These are phyloP conservation scores for Tribolium castaneum DNA, from an alignment of 1,140 invertebrate species.

Conservation along the genomic window DNA sequence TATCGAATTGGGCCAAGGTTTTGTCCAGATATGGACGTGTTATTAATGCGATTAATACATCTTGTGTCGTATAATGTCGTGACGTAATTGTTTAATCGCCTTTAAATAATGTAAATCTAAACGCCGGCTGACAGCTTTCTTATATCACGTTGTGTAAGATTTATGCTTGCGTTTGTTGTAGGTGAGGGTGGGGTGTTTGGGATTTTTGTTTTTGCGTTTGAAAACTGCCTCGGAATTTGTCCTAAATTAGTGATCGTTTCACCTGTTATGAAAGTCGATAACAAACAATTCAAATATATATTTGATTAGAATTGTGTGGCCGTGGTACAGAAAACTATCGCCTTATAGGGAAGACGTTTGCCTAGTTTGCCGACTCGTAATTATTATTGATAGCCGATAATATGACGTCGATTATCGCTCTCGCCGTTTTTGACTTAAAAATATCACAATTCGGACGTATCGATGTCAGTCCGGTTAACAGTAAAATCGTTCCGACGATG, in stretches of 20 bases:
- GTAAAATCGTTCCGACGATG: not conserved
- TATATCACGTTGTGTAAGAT: slow-evolving; percentile 31
- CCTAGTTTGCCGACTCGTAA: slow-evolving; percentile 54
- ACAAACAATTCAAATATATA: slow-evolving; percentile 50
- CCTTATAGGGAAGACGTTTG: slow-evolving; percentile 58
- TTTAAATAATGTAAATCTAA: slow-evolving; percentile 36
- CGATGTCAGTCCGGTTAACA: slow-evolving; percentile 18
- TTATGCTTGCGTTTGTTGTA: slow-evolving; percentile 7
- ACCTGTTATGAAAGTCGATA: slow-evolving; percentile 51
- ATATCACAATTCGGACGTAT: slow-evolving; percentile 17
- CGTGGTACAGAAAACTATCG: slow-evolving; percentile 54
- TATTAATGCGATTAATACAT: slow-evolving; percentile 34
- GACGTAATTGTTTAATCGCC: slow-evolving; percentile 34
- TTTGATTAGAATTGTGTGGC: slow-evolving; percentile 55
- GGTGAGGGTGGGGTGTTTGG: not conserved
- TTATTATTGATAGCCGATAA: slow-evolving; percentile 53
- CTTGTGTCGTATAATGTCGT: slow-evolving; percentile 30
- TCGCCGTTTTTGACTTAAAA: not conserved
- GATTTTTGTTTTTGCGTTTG: not conserved
- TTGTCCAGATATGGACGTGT: slow-evolving; percentile 6
- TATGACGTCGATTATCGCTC: not conserved
- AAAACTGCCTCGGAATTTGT: slow-evolving; percentile 37
- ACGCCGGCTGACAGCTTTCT: slow-evolving; percentile 16
- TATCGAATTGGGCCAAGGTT: slow-evolving; percentile 5
- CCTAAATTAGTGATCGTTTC: slow-evolving; percentile 46